Conservation (phyloP, 2,113 vertebrate species). For the Polypterus bichir region DNA sequence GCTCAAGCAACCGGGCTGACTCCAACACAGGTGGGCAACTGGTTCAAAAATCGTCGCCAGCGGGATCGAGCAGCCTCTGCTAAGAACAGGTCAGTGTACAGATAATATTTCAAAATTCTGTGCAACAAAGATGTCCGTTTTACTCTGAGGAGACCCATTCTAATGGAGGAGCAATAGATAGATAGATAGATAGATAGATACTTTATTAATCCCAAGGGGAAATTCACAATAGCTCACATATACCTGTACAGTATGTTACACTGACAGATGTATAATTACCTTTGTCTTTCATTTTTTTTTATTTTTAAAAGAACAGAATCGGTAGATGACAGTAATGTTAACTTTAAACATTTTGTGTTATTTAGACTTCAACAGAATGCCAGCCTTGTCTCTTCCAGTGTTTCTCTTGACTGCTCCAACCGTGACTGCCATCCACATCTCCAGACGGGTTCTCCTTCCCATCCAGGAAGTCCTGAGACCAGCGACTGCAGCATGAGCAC, state of each 20-base stretch:
- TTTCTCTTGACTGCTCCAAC: constrained; percentile 32
- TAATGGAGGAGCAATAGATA: no score
- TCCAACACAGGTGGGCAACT: constrained; percentile 63
- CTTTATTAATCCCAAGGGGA: no score
- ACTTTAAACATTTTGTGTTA: neutral
- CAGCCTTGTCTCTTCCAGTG: constrained; percentile 31
- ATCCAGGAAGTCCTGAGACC: constrained; percentile 41
- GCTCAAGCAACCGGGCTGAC: constrained; percentile 64
- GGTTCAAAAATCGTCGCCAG: constrained; percentile 65
- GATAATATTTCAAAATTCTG: no score
- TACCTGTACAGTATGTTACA: no score
- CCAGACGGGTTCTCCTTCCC: constrained; percentile 29
- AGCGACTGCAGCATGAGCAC: constrained; percentile 48
- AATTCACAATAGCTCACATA: no score
- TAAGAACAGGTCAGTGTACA: constrained; percentile 48
- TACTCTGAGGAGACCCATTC: no score
- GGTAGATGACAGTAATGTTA: no score
- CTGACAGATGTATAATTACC: no score
- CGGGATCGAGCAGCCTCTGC: constrained; percentile 58
- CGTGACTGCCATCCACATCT: constrained; percentile 35
- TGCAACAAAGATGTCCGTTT: no score
- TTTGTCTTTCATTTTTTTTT: no score
- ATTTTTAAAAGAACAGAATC: no score
- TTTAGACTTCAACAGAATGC: constrained; percentile 51
- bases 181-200: no score